Base-by-base conservation (phyloP, 2,888 invertebrate species). In the Nomada fucata region DNA sequence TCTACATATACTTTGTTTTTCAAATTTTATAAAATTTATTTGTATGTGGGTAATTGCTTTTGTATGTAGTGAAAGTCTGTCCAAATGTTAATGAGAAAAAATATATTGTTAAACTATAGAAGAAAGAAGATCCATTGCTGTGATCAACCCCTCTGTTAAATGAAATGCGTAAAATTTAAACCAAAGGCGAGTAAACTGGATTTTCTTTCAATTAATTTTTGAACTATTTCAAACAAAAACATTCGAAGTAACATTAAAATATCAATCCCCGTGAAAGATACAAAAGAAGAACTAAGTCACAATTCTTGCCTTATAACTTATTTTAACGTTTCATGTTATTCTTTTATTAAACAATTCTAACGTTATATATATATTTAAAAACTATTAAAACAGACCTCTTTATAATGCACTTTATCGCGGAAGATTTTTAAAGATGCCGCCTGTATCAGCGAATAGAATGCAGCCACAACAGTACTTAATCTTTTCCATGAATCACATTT, bases 1-100 rank as follows among this genome's bases (percentile, higher is more conserved):
- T 36, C 18, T 59, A 57, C n/a, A 71, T 42, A 11, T 71, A 63
- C 13, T 59, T 76, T 79, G 78, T 78, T 79, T 76, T 84, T 10
- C 80, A 74, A 80, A 55, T 82, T 88, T 81, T 89, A 84, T 86
- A 84, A 82, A 77, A 75, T 76, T 76, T 80, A 84, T 79, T 81
- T 87, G 82, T 89, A 81, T 79, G 83, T 85, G 76, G 77, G 64
- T 73, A 67, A 84, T 83, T 89, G 83, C 70, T 88, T 86, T 87
- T 89, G 86, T 89, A 87, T 86, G 87, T 88, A 89, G 71, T 83
- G 86, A 84, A 71, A 80, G 82, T 88, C 83, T 87, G 85, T 87
- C 85, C 77, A 86, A 85, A 88, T 87, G 86, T 86, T 87, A 76
- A 86, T 79, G 72, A 73, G 81, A 82, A 80, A 85, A 86, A 86